These are phyloP conservation scores for Cerastoderma edule DNA, from an alignment of 2,888 invertebrate genomes.

Conservation along the genomic window DNA sequence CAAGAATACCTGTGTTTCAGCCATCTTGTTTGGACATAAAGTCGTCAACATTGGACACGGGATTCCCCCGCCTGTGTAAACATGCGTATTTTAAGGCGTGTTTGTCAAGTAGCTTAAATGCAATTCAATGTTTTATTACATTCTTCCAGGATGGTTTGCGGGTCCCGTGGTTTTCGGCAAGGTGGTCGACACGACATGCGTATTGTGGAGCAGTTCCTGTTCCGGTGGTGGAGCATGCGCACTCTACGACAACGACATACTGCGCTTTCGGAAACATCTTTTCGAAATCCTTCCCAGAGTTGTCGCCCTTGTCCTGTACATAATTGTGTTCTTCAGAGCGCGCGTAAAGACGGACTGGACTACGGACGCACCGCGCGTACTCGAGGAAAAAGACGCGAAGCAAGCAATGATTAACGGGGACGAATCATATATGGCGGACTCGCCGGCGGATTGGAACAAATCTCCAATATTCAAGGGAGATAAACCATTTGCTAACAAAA, in stretches of 20 bases:
- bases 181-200: constrained; percentile 68
- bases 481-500: constrained; percentile 18
- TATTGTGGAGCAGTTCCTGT: constrained; percentile 66
- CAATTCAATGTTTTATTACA: too few relatives aligned
- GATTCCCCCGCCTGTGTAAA: too few relatives aligned
- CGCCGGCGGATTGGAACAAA: constrained; percentile 37
- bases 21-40: too few relatives aligned
- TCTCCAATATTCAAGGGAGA: constrained; percentile 45
- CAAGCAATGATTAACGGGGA: constrained; percentile 28
- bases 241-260: constrained; percentile 66
- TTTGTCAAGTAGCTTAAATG: too few relatives aligned
- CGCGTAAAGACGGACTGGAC: constrained; percentile 59
- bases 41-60: too few relatives aligned
- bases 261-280: constrained; percentile 57
- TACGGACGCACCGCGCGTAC: constrained; percentile 26
- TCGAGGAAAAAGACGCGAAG: constrained; percentile 6
- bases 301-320: constrained; percentile 30
- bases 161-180: constrained; percentile 70
- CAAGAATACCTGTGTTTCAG: too few relatives aligned
- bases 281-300: constrained; percentile 46
- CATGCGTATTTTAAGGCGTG: too few relatives aligned
- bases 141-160: constrained; percentile 68
- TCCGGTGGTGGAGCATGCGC: constrained; percentile 70
- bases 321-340: constrained; percentile 44
- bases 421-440: constrained; percentile 28